Evolutionary conservation across 2,113 vertebrate genomes (phyloP).

Genomic region (Gnathonemus echidnorhynchus): DNA sequence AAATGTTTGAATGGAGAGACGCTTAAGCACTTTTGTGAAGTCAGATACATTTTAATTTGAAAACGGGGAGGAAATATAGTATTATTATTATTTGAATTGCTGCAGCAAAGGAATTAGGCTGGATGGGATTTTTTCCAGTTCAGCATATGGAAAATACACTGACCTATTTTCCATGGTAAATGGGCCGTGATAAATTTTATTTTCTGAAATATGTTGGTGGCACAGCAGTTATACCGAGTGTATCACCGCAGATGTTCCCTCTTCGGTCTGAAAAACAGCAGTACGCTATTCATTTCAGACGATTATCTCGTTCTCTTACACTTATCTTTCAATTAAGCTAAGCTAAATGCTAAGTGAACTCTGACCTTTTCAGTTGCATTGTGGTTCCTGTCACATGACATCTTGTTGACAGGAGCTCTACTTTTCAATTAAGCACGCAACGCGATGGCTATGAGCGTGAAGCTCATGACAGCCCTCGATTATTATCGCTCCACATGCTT

Average conservation of each 20-base stretch:
- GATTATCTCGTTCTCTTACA: not conserved
- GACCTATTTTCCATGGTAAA: slow-evolving; percentile 13
- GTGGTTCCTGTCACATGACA: not conserved
- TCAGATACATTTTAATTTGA: not conserved
- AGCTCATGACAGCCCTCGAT: too few species aligned
- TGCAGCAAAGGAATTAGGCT: not conserved
- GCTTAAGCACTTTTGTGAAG: not conserved
- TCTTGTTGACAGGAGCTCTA: not conserved
- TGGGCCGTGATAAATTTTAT: slow-evolving; percentile 8
- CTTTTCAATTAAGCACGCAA: not conserved
- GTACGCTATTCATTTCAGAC: not conserved
- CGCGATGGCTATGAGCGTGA: too few species aligned
- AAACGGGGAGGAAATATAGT: not conserved
- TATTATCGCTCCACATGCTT: not conserved
- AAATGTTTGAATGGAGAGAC: not conserved
- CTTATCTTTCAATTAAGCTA: not conserved
- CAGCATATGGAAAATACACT: not conserved
- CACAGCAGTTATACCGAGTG: not conserved
- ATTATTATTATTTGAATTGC: not conserved
- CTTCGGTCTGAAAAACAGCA: not conserved
- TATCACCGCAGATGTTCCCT: not conserved
- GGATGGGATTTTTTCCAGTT: not conserved
- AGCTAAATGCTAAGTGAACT: not conserved
- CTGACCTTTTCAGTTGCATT: not conserved
- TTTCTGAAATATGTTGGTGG: slow-evolving; percentile 1